Percentiles rank a stretch among this genome's conserved stretches.
Evolutionary conservation across 2,888 invertebrate genomes (phyloP).

Genomic region (Smittia sp.): DNA sequence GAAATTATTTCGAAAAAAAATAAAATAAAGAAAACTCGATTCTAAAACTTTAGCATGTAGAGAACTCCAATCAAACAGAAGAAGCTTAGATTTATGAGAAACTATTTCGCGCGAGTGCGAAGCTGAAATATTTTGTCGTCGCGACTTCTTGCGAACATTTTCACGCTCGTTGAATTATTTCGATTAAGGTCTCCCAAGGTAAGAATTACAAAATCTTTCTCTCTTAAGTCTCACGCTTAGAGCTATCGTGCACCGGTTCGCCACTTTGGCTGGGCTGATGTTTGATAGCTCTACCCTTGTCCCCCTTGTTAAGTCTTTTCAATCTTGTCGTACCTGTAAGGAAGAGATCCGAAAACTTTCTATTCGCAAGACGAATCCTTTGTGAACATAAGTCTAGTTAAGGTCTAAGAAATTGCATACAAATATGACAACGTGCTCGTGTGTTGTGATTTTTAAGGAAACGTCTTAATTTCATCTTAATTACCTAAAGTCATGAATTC

Average conservation of each 20-base stretch:
- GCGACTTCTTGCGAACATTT: too few relatives aligned
- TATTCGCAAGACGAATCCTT: constrained; percentile 8
- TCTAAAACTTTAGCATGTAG: constrained; percentile 7
- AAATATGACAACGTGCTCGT: constrained; percentile 37
- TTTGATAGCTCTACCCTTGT: too few relatives aligned
- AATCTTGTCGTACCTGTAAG: constrained; percentile 38
- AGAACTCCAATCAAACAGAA: neutral
- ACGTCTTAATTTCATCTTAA: neutral
- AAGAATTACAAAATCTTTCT: too few relatives aligned
- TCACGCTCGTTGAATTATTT: too few relatives aligned
- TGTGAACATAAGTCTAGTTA: neutral
- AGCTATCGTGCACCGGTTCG: too few relatives aligned
- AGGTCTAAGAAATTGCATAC: constrained; percentile 25
- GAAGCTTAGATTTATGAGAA: too few relatives aligned
- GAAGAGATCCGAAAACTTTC: constrained; percentile 21
- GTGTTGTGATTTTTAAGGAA: constrained; percentile 37
- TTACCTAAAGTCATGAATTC: neutral
- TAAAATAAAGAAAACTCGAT: neutral
- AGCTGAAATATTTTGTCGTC: too few relatives aligned
- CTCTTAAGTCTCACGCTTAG: too few relatives aligned
- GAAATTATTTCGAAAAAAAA: neutral
- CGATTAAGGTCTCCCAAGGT: too few relatives aligned
- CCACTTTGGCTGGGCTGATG: too few relatives aligned
- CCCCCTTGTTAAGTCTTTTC: constrained; percentile 1
- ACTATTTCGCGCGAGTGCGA: too few relatives aligned